Evolutionary conservation across 2,797 vertebrate species (phyloP).

Genomic region (Rhinogobio ventralis): DNA sequence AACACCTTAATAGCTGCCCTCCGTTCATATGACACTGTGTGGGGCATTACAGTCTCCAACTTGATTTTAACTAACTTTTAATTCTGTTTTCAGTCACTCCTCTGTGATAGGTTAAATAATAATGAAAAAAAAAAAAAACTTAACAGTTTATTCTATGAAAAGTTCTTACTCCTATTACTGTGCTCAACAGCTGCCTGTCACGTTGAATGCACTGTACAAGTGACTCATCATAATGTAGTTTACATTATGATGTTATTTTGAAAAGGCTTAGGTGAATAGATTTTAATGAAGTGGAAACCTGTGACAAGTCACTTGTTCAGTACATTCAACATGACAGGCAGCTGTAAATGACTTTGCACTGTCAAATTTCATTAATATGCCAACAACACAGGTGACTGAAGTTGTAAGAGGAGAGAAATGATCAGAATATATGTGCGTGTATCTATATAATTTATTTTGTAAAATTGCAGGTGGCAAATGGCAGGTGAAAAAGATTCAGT

Average conservation of each 20-base stretch:
- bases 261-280: not conserved
- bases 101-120: not conserved
- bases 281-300: not conserved
- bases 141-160: not conserved
- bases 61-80: not conserved
- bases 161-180: not conserved
- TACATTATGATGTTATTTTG: not conserved
- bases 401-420: not conserved
- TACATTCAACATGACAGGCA: not conserved
- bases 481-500: not conserved
- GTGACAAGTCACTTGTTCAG: not conserved
- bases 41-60: not conserved
- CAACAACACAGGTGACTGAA: not conserved
- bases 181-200: not conserved
- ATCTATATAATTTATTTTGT: not conserved
- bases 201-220: not conserved
- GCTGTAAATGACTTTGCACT: not conserved
- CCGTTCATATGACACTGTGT: not conserved
- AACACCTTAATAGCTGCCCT: not conserved
- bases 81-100: too few species aligned
- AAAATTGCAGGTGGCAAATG: not conserved
- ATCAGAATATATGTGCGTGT: not conserved
- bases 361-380: not conserved
- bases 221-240: not conserved
- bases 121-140: not conserved